A percentile compares a stretch with the other conserved stretches of the same genome.
phyloP scores from a whole-genome alignment of 1,140 invertebrate species.

The Drosophila parvula region DNA sequence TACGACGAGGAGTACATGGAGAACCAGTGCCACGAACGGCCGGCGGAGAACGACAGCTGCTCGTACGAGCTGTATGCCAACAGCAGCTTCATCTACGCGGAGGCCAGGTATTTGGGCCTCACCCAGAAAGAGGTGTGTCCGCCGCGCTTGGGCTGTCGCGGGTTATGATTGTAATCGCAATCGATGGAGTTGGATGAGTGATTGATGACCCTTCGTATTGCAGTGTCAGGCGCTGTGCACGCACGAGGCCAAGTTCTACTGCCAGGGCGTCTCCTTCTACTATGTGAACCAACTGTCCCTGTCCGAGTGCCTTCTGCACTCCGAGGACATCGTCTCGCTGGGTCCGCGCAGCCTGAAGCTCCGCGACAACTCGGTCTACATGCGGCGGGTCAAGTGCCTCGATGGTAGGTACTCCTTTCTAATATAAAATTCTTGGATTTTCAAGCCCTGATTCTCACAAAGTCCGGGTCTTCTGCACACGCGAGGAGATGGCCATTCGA shows the following conservation, averaged over 20 bases:
- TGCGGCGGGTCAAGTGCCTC: conserved; percentile 85
- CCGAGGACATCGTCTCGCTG: conserved; percentile 85
- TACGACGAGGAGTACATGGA: conserved; percentile 88
- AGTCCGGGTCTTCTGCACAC: conserved; percentile 87
- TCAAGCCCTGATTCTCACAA: not conserved
- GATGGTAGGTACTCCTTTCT: conserved; percentile 81
- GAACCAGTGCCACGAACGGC: conserved; percentile 86
- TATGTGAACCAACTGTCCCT: conserved; percentile 57
- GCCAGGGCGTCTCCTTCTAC: conserved; percentile 78
- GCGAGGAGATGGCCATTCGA: conserved; percentile 85
- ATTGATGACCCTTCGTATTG: conserved; percentile 65
- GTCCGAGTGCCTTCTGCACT: conserved; percentile 84
- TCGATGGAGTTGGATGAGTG: conserved; percentile 48
- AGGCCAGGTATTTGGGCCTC: conserved; percentile 78
- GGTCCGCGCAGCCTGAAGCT: conserved; percentile 84
- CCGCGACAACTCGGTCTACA: conserved; percentile 81
- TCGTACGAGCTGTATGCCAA: conserved; percentile 82
- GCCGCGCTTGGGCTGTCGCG: conserved; percentile 50
- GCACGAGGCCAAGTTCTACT: conserved; percentile 77
- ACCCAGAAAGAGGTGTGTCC: conserved; percentile 82
- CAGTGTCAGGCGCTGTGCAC: conserved; percentile 79
- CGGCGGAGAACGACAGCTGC: conserved; percentile 74
- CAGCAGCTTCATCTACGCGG: conserved; percentile 81
- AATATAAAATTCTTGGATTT: not conserved
- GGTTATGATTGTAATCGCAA: conserved; percentile 72